These are phyloP conservation scores for Macaria notata DNA, from an alignment of 2,888 invertebrate genomes.

Conservation along the genomic window DNA sequence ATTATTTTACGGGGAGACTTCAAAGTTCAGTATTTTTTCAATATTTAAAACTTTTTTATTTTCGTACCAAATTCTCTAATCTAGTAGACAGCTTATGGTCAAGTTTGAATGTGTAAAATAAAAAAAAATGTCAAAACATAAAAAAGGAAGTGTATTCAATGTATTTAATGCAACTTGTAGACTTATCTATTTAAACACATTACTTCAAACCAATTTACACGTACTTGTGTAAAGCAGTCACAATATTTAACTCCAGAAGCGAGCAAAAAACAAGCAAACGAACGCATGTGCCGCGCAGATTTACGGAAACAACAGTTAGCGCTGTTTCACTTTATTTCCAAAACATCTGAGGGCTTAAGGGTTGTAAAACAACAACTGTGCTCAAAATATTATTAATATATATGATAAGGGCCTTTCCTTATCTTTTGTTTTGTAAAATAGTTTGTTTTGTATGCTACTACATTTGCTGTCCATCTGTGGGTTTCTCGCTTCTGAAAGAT, in stretches of 20 bases:
- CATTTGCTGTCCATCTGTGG: background rate
- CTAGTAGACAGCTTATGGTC: too few species aligned
- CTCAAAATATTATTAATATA: background rate
- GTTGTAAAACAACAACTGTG: slow-evolving; percentile 1
- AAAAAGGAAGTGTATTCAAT: too few species aligned
- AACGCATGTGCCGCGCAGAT: slow-evolving; percentile 59
- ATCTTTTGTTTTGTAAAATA: background rate
- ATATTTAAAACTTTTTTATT: too few species aligned
- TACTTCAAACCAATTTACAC: slow-evolving; percentile 29
- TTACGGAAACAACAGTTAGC: slow-evolving; percentile 24
- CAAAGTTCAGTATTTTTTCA: too few species aligned
- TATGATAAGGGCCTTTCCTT: background rate
- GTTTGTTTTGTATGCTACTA: background rate
- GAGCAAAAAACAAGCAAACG: slow-evolving; percentile 47
- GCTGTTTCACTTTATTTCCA: slow-evolving; percentile 14
- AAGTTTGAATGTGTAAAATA: too few species aligned
- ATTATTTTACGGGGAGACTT: too few species aligned
- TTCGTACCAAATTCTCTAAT: too few species aligned
- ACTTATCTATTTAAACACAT: too few species aligned
- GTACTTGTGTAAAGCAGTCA: slow-evolving; percentile 46
- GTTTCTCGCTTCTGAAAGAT: background rate
- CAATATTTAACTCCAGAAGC: slow-evolving; percentile 53
- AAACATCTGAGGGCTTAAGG: slow-evolving; percentile 2
- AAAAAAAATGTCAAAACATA: too few species aligned
- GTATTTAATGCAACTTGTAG: too few species aligned